Base-by-base conservation (phyloP, 2,888 invertebrate species). In the Drosophila pseudotakahashii region DNA sequence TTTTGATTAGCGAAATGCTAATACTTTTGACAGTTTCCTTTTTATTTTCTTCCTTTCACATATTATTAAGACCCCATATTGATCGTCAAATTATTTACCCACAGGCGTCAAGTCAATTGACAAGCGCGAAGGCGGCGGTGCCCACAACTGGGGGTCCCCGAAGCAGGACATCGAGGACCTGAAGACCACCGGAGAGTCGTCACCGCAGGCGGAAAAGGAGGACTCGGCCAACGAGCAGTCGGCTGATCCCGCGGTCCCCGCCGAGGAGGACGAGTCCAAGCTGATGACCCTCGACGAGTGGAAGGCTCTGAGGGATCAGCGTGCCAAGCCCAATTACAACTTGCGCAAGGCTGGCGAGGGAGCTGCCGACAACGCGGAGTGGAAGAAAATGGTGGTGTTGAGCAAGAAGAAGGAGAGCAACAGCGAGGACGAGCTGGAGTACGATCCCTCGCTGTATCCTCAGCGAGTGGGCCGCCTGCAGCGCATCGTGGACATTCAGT, bases 131-230 rank as follows among this genome's bases (percentile, higher is more conserved):
- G 98, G 98, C 84, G 96, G 95, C 92, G 98, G 98, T 78, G 96
- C 98, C 79, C 97, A 97, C 92, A 98, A 98, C 93, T 98, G 98
- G 98, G 98, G 98, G 85, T 97, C 96, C 77, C 94, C 97, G 88
- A 97, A 97, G 93, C 98, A 98, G 92, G 97, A 98, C 86, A 95
- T 98, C 88, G 97, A 96, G 94, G 92, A 91, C 63, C 72, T 89
- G 23, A 91, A 91, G 80, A 73, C 88, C 7, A 72, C 88, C 7
- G 78, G 73, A 13, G 54, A 52, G 51, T 76, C 82, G 42, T 79
- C 76, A 26, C 77, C 77, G 30, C 64, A 75, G 53, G 79, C 83
- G 41, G 91, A 91, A 41, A 93, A 91, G 63, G 93, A 90, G 62
- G 91, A 84, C 73, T 90, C 85, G 7, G 85, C 90, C 44, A 93